Evolutionary conservation across 2,888 invertebrate genomes (phyloP), one percentile per base, ranked within the genome.

Genomic region (Hyposoter didymator): DNA sequence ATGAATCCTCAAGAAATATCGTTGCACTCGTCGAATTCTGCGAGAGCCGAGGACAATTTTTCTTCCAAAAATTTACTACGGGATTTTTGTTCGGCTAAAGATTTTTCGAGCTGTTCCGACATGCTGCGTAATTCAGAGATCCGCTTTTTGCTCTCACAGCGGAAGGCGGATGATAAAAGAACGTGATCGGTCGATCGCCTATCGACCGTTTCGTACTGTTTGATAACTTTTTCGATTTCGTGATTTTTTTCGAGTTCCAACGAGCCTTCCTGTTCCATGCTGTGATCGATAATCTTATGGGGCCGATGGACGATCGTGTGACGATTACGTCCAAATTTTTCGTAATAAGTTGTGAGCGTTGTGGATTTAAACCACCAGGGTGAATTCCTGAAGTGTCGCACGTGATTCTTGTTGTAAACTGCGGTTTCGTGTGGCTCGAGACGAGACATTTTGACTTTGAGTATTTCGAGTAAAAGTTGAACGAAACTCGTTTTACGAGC

Each of bases 321-420:
- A 45, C 73, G 45, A 45, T 28, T 52, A 7, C 22, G 8, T 19
- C 17, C 52, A 6, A 59, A 28, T 59, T 59, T 59, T 28, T 78
- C 83, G 43, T 90, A 80, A 45, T 90, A 91, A 81, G 89, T 88
- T 8, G 87, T 80, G 45, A 93, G 88, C 17, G 89, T 83, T 22
- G 84, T 90, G 55, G 92, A 91, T 90, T 94, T 90, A 90, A 95
- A 96, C 93, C 96, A 95, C 96, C 96, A 96, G 55, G 95, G 94
- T 22, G 94, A 93, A 82, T 94, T 94, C 35, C 94, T 93, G 90
- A 95, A 96, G 72, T 95, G 93, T 84, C 95, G 94, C 79, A 96
- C 91, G 70, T 94, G 94, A 76, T 95, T 92, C 88, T 94, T 95
- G 84, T 96, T 94, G 90, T 96, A 96, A 72, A 96, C 94, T 0